Percentiles rank a stretch among this genome's conserved stretches.
These are phyloP conservation scores for Punctoribates punctum DNA, from an alignment of 2,888 invertebrate species.

Conservation along the genomic window DNA sequence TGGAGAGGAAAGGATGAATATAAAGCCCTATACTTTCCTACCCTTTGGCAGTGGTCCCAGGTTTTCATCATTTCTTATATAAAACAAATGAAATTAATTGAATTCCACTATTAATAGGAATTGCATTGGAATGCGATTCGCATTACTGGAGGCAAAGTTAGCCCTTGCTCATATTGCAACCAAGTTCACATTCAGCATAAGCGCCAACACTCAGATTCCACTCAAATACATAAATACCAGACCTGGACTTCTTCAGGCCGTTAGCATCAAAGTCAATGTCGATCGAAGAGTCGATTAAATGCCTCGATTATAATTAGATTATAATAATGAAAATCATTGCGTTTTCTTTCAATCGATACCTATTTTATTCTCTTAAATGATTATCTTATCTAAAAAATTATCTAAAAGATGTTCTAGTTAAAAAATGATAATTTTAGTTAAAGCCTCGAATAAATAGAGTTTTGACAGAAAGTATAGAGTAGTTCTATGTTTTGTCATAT, in stretches of 20 bases:
- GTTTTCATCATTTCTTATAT: not conserved
- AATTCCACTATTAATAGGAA: conserved; percentile 21
- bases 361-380: too few relatives aligned
- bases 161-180: not conserved
- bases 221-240: not conserved
- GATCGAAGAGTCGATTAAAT: too few relatives aligned
- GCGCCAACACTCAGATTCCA: not conserved
- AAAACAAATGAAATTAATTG: not conserved
- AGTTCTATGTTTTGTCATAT: too few relatives aligned
- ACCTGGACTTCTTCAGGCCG: not conserved
- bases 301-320: too few relatives aligned
- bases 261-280: not conserved
- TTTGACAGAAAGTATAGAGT: too few relatives aligned
- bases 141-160: conserved; percentile 25
- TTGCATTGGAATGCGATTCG: conserved; percentile 45
- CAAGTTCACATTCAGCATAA: not conserved
- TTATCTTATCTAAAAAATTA: too few relatives aligned
- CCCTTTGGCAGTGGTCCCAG: conserved; percentile 48
- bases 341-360: too few relatives aligned
- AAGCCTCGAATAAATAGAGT: too few relatives aligned
- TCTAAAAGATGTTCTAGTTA: too few relatives aligned
- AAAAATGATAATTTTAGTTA: too few relatives aligned
- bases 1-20: conserved; percentile 44
- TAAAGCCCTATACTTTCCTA: conserved; percentile 44
- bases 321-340: too few relatives aligned